Evolutionary conservation across 2,113 vertebrate species (phyloP).

Genomic region (Lipophrys pholis): DNA sequence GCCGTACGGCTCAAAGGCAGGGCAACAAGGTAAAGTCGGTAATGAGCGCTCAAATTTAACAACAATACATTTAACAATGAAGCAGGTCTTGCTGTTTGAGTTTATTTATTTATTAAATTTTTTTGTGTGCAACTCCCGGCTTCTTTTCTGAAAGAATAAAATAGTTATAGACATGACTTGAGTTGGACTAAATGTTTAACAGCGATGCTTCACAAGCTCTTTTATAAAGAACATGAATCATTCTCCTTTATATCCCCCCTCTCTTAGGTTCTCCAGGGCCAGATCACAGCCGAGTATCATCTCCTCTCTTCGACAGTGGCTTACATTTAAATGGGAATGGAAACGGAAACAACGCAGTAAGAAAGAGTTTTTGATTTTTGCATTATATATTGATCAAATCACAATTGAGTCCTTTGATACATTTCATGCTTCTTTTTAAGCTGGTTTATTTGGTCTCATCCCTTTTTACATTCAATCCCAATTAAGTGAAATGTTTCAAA

Average conservation of each 20-base stretch:
- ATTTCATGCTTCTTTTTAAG: neutral
- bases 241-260: conserved; percentile 25
- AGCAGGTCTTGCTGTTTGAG: neutral
- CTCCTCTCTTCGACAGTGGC: conserved; percentile 93
- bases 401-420: neutral
- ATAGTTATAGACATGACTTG: neutral
- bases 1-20: conserved; percentile 14
- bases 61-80: too few relatives aligned
- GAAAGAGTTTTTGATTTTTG: conserved; percentile 42
- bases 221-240: neutral
- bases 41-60: conserved; percentile 16
- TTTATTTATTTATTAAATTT: too few relatives aligned
- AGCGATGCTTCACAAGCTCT: neutral
- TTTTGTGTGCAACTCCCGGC: neutral
- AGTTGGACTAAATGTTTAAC: conserved; percentile 19
- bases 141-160: neutral
- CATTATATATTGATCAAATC: neutral
- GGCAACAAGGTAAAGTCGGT: conserved; percentile 23
- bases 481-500: neutral
- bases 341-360: conserved; percentile 88
- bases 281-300: conserved; percentile 89
- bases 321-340: conserved; percentile 90
- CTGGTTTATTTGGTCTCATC: neutral
- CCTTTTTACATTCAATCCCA: neutral
- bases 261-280: conserved; percentile 88